Conservation (phyloP, 2,888 invertebrate species). For the Pristionchus exspectatus region DNA sequence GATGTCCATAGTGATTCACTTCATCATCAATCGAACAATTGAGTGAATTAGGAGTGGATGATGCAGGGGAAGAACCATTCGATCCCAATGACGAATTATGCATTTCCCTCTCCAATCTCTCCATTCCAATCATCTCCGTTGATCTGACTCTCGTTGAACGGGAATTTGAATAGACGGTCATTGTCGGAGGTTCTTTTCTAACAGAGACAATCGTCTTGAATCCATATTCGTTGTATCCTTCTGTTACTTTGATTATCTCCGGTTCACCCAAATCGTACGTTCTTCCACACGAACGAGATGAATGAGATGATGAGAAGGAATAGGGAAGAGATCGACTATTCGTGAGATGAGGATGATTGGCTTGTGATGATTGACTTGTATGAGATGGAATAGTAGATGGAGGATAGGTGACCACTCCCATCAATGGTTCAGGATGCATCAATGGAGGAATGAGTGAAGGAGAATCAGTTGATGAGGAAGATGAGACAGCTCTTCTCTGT, state of each 20-base stretch:
- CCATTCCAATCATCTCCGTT: background rate
- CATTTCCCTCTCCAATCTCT: background rate
- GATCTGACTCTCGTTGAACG: background rate
- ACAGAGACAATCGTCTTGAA: conserved; percentile 49
- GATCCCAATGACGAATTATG: conserved; percentile 13
- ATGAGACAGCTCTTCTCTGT: conserved; percentile 59
- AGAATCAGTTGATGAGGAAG: background rate
- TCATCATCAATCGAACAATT: conserved; percentile 17
- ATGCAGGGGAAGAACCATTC: conserved; percentile 5
- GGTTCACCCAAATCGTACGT: conserved; percentile 18
- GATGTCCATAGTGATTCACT: background rate
- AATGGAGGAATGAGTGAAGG: background rate
- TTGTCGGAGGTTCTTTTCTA: conserved; percentile 42
- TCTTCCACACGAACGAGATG: conserved; percentile 48
- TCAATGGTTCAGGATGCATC: background rate
- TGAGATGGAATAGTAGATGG: background rate
- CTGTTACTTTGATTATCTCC: background rate
- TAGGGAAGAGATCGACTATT: conserved; percentile 44
- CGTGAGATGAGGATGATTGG: background rate
- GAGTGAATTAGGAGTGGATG: conserved; percentile 10
- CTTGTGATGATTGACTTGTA: background rate
- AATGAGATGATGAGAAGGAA: conserved; percentile 50
- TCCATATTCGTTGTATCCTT: conserved; percentile 56
- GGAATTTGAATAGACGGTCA: conserved; percentile 54
- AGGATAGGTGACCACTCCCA: background rate